Evolutionary conservation across 1,140 invertebrate species (phyloP).

Genomic region (Mercenaria mercenaria): DNA sequence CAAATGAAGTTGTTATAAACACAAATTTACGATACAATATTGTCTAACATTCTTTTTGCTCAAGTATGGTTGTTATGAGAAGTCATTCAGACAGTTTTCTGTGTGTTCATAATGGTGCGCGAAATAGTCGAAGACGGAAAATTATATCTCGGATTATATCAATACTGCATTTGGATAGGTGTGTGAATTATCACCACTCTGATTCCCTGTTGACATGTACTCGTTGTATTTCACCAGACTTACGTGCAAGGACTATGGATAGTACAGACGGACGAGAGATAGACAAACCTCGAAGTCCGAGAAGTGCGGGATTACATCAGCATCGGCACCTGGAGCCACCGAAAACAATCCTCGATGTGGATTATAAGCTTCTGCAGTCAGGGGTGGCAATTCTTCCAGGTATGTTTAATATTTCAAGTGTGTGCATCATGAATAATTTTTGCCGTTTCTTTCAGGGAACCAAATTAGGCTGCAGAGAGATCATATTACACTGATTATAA

Average conservation of each 20-base stretch:
- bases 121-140: not conserved
- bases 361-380: constrained; percentile 90
- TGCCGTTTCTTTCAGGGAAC: too few relatives aligned
- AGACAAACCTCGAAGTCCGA: constrained; percentile 35
- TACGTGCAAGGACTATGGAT: constrained; percentile 21
- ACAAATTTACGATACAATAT: not conserved
- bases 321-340: constrained; percentile 88
- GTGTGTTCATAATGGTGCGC: constrained; percentile 5
- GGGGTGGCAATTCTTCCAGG: constrained; percentile 78
- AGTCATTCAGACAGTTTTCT: constrained; percentile 62
- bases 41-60: not conserved
- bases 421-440: too few relatives aligned
- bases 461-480: too few relatives aligned
- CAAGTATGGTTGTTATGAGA: not conserved
- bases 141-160: constrained; percentile 43
- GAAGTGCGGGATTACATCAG: constrained; percentile 31
- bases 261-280: constrained; percentile 31
- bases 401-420: constrained; percentile 53
- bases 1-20: not conserved
- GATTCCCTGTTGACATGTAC: constrained; percentile 6
- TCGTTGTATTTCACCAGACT: constrained; percentile 35
- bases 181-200: constrained; percentile 19
- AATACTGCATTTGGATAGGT: constrained; percentile 55
- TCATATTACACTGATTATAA: too few relatives aligned
- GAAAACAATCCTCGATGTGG: constrained; percentile 94